Evolutionary conservation across 2,888 invertebrate species (phyloP).

Genomic region (Cosmorhoe ocellata): DNA sequence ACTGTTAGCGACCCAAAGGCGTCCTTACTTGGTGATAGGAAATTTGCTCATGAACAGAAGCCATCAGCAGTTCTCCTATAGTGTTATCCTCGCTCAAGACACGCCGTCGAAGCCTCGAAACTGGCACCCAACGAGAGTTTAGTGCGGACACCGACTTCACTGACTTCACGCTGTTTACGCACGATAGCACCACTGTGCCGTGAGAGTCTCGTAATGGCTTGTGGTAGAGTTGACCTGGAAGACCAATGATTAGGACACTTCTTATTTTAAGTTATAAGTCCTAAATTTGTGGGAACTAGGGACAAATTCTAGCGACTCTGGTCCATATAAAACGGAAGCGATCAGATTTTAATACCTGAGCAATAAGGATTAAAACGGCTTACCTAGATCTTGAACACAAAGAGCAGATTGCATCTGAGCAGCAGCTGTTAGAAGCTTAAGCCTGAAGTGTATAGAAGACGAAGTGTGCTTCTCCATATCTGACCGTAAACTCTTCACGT

Average conservation of each 20-base stretch:
- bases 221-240: constrained; percentile 92
- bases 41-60: constrained; percentile 91
- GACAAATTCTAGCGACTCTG: too few relatives aligned
- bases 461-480: constrained; percentile 97
- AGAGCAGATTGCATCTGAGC: constrained; percentile 96
- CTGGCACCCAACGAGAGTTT: constrained; percentile 95
- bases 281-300: too few relatives aligned
- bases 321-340: too few relatives aligned
- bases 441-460: constrained; percentile 94
- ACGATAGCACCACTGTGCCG: constrained; percentile 95
- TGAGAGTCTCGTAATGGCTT: constrained; percentile 94
- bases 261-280: too few relatives aligned
- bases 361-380: constrained; percentile 1
- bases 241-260: not conserved
- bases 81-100: constrained; percentile 88
- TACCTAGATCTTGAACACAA: constrained; percentile 94
- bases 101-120: constrained; percentile 92
- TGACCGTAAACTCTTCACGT: constrained; percentile 93
- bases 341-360: too few relatives aligned
- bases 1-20: not conserved
- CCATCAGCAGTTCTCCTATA: constrained; percentile 92
- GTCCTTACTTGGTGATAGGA: constrained; percentile 80
- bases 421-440: constrained; percentile 95
- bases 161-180: constrained; percentile 89
- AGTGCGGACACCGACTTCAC: constrained; percentile 94